These are phyloP conservation scores for Eumaeus atala DNA, from an alignment of 1,140 invertebrate species.

Conservation along the genomic window DNA sequence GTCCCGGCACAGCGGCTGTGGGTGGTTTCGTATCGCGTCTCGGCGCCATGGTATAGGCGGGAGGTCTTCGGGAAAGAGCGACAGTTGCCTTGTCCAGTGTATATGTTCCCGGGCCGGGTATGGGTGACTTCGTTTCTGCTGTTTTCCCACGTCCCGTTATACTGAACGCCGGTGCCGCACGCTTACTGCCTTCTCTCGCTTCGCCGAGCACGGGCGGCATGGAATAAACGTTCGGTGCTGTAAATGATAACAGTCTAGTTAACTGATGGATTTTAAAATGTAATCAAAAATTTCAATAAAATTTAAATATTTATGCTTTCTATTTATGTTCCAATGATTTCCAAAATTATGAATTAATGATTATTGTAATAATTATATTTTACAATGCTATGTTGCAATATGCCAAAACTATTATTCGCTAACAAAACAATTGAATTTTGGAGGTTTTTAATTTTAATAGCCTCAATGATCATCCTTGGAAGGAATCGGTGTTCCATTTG, in stretches of 20 bases:
- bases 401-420: no score
- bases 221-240: conserved; percentile 91
- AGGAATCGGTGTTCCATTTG: no score
- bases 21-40: conserved; percentile 50
- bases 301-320: no score
- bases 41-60: conserved; percentile 69
- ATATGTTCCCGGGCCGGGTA: conserved; percentile 68
- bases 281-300: no score
- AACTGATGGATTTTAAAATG: no score
- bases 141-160: conserved; percentile 62
- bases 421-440: no score
- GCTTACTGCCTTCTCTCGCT: conserved; percentile 80
- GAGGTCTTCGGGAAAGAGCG: conserved; percentile 50
- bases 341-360: no score
- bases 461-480: no score
- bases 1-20: conserved; percentile 66
- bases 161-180: conserved; percentile 68
- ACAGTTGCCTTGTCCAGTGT: conserved; percentile 54
- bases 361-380: no score
- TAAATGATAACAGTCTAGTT: conserved; percentile 20
- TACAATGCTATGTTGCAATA: no score
- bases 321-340: no score
- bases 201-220: conserved; percentile 86
- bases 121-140: conserved; percentile 43
- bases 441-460: no score